Conservation (phyloP, 1,140 invertebrate genomes). For the Ylistrum balloti region DNA sequence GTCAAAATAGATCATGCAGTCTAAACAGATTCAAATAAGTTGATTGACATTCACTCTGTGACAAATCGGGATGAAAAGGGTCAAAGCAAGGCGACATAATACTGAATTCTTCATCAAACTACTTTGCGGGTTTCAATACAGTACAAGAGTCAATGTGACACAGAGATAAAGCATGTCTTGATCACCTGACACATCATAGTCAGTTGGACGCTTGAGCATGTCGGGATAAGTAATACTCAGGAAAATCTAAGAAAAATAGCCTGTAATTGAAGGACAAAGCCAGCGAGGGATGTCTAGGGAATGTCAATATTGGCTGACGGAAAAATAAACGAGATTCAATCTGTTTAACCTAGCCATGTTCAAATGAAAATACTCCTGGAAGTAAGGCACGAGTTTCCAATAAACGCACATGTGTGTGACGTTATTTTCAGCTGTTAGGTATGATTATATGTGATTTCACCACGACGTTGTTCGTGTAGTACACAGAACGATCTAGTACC, state of each 20-base stretch:
- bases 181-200: neutral
- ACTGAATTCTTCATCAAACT: neutral
- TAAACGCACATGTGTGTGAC: neutral
- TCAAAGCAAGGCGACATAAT: neutral
- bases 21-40: neutral
- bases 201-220: neutral
- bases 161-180: neutral
- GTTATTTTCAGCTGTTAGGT: neutral
- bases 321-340: slow-evolving; percentile 32
- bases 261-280: slow-evolving; percentile 19
- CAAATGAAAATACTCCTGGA: neutral
- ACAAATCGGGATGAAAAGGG: neutral
- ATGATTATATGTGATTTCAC: neutral
- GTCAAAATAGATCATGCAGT: neutral
- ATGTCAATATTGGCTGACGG: slow-evolving; percentile 17
- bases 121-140: neutral
- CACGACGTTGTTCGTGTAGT: no score
- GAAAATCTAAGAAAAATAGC: neutral
- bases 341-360: slow-evolving; percentile 21
- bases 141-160: neutral
- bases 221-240: slow-evolving; percentile 14
- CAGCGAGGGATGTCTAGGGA: neutral
- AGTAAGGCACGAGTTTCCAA: neutral
- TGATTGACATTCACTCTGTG: neutral
- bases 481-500: no score